phyloP scores from a whole-genome alignment of 2,113 vertebrate genomes.

The Cyanistes caeruleus region DNA sequence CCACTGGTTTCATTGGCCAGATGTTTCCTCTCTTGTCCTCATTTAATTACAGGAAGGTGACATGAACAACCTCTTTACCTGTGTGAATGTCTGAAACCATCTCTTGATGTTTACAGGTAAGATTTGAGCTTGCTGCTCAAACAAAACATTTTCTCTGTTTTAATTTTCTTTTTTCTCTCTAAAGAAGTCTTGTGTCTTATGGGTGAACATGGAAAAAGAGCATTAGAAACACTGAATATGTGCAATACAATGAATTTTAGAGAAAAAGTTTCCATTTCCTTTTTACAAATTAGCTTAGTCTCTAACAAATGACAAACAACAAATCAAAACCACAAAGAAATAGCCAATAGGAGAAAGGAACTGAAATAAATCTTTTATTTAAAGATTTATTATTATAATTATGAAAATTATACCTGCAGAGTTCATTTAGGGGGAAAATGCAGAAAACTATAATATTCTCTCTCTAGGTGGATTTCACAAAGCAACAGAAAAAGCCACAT shows the following conservation, averaged over 20 bases:
- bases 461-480: neutral
- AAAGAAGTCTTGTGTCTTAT: neutral
- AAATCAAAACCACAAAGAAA: neutral
- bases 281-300: neutral
- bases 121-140: neutral
- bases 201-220: neutral
- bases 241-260: neutral
- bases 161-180: rapidly evolving
- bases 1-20: neutral
- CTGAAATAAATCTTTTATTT: neutral
- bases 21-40: neutral
- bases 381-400: too few species aligned
- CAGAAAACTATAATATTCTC: neutral
- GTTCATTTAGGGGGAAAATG: neutral
- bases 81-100: neutral
- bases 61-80: neutral
- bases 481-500: neutral
- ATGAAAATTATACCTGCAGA: neutral
- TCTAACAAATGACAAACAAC: neutral
- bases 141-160: neutral
- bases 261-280: neutral
- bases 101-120: neutral
- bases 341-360: neutral
- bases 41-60: slow-evolving; percentile 6
- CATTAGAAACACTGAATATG: neutral